Evolutionary conservation across 1,140 invertebrate genomes (phyloP).

Genomic region (Drosophila hydei): DNA sequence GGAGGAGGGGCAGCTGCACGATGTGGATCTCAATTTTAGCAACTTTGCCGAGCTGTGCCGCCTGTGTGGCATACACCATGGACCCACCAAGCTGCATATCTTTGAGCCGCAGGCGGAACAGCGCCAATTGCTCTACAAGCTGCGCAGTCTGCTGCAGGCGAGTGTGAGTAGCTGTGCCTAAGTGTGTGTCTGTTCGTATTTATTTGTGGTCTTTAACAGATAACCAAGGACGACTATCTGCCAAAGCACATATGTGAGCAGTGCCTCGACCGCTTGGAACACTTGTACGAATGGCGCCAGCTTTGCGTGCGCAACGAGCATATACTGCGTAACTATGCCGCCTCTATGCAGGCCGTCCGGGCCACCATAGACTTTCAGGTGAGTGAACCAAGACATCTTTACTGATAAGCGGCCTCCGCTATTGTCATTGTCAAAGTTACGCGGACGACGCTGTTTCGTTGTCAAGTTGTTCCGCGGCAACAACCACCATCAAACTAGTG

Average conservation of each 20-base stretch:
- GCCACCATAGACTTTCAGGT: constrained; percentile 87
- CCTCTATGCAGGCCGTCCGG: constrained; percentile 87
- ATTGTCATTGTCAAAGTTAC: constrained; percentile 50
- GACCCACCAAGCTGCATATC: constrained; percentile 87
- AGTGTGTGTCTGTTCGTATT: neutral
- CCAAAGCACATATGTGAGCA: constrained; percentile 89
- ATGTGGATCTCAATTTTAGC: constrained; percentile 88
- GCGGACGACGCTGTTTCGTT: constrained; percentile 51
- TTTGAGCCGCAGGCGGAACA: constrained; percentile 89
- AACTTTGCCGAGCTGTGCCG: constrained; percentile 88
- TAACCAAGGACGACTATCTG: constrained; percentile 88
- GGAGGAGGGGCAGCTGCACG: constrained; percentile 8
- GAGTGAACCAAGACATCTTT: constrained; percentile 19
- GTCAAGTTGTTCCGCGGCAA: constrained; percentile 46
- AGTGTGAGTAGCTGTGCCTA: constrained; percentile 50
- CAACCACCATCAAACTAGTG: constrained; percentile 46
- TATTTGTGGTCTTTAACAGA: constrained; percentile 83
- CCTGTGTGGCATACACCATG: constrained; percentile 88
- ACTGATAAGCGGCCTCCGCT: constrained; percentile 43
- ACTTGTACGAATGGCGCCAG: constrained; percentile 88
- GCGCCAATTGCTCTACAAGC: constrained; percentile 88
- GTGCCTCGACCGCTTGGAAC: constrained; percentile 87
- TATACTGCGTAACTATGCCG: constrained; percentile 88
- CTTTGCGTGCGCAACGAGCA: constrained; percentile 87
- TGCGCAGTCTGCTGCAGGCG: constrained; percentile 87